Conservation (phyloP, 1,140 invertebrate genomes). For the Cataglyphis hispanica region DNA sequence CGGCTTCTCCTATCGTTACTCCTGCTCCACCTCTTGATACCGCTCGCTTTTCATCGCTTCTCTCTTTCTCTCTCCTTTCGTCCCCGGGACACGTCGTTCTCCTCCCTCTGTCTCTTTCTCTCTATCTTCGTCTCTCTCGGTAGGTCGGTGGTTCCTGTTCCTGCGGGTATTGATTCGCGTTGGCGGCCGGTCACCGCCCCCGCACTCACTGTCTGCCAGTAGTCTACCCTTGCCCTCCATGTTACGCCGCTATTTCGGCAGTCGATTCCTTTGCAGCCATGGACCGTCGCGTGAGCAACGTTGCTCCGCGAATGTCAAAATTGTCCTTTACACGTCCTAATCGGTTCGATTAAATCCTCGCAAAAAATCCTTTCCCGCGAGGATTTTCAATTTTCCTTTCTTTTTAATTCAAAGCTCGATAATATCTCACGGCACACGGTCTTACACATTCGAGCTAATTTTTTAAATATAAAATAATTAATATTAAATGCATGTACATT, state of each 20-base stretch:
- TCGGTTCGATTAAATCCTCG: background rate
- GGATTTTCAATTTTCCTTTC: background rate
- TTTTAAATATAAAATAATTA: background rate
- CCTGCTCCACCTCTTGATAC: slow-evolving; percentile 72
- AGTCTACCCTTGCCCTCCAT: slow-evolving; percentile 83
- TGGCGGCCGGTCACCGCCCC: slow-evolving; percentile 86
- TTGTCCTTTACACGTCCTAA: background rate
- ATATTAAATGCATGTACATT: background rate
- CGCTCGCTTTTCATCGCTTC: slow-evolving; percentile 78
- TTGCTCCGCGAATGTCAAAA: slow-evolving; percentile 1
- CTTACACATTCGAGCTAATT: background rate
- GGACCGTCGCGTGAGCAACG: slow-evolving; percentile 6
- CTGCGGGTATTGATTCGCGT: slow-evolving; percentile 87
- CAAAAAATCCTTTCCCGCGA: background rate
- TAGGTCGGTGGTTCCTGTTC: slow-evolving; percentile 85
- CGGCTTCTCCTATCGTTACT: slow-evolving; percentile 65
- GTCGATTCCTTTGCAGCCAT: slow-evolving; percentile 73
- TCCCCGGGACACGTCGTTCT: slow-evolving; percentile 66
- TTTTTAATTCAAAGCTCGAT: background rate
- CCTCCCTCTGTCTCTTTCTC: slow-evolving; percentile 56
- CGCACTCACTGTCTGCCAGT: slow-evolving; percentile 84
- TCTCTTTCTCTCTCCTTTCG: slow-evolving; percentile 70
- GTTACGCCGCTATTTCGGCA: slow-evolving; percentile 82
- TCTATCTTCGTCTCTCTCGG: slow-evolving; percentile 76
- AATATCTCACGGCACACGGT: background rate